Evolutionary conservation across 2,888 invertebrate species (phyloP).

Genomic region (Graphium colonna): DNA sequence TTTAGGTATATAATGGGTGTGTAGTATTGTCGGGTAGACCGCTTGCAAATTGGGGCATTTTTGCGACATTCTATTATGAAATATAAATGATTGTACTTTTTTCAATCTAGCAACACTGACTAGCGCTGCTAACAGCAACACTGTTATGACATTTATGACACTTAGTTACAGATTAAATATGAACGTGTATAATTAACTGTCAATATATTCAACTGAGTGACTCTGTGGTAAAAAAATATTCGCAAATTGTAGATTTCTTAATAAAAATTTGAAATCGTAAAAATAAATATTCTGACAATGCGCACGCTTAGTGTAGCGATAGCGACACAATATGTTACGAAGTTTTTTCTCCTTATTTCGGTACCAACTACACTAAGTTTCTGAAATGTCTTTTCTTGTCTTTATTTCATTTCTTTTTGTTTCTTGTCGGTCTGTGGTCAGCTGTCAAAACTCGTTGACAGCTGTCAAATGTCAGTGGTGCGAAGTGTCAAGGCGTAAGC

Average conservation of each 20-base stretch:
- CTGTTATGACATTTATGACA: conserved; percentile 1
- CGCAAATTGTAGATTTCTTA: neutral
- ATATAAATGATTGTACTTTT: neutral
- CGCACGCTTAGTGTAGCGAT: neutral
- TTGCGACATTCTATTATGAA: neutral
- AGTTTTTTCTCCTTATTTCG: neutral
- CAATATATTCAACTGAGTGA: neutral
- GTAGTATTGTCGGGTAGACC: conserved; percentile 4
- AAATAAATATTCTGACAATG: neutral
- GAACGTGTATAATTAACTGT: too few relatives aligned
- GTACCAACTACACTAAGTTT: neutral
- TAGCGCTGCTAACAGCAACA: neutral
- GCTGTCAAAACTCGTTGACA: neutral
- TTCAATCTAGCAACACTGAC: neutral
- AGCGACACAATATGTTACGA: neutral
- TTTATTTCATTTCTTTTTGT: neutral
- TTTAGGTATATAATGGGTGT: conserved; percentile 2
- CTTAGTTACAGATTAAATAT: neutral
- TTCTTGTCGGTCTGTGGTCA: conserved; percentile 2
- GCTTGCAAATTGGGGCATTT: neutral
- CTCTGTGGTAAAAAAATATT: neutral
- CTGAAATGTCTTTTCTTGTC: neutral
- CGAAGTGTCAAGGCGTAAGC: conserved; percentile 1
- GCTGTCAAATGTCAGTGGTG: neutral
- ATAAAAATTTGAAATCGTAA: neutral